Percentiles rank a stretch among this genome's conserved stretches.
phyloP scores from a whole-genome alignment of 2,888 invertebrate species.

The Pristionchus mayeri region DNA sequence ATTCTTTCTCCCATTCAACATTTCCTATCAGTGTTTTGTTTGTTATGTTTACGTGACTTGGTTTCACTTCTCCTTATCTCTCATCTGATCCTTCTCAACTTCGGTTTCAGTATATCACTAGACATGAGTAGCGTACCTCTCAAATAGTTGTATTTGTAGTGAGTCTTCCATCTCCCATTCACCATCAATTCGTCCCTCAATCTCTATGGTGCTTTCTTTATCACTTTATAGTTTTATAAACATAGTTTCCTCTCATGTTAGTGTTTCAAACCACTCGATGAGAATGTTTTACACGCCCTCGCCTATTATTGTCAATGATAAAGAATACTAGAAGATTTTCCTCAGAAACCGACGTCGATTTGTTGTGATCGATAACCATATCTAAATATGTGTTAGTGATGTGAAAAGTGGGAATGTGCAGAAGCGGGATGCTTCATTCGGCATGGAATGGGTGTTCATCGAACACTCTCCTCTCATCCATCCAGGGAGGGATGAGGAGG shows the following conservation, averaged over 20 bases:
- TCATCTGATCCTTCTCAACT: background rate
- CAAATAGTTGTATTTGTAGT: conserved; percentile 8
- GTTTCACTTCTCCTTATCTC: background rate
- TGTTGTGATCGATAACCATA: conserved; percentile 35
- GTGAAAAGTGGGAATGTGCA: background rate
- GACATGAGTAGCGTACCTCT: conserved; percentile 22
- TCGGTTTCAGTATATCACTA: conserved; percentile 8
- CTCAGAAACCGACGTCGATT: background rate
- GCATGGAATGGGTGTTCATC: conserved; percentile 33
- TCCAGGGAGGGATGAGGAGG: conserved; percentile 38
- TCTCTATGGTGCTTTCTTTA: conserved; percentile 7
- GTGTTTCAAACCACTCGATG: background rate
- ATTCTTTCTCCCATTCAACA: background rate
- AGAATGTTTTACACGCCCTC: too few species aligned
- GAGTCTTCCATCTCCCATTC: background rate
- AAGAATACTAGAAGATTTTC: background rate
- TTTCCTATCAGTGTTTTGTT: conserved; percentile 20
- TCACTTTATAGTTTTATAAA: conserved; percentile 43
- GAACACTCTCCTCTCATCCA: background rate
- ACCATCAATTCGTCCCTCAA: background rate
- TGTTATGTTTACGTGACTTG: background rate
- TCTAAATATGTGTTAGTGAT: background rate
- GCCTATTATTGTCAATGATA: background rate
- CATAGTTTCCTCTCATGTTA: background rate
- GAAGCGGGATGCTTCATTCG: conserved; percentile 23